A percentile compares a stretch with the other conserved stretches of the same genome.
These are phyloP conservation scores for Podargus strigoides DNA, from an alignment of 2,797 vertebrate genomes.

Conservation along the genomic window DNA sequence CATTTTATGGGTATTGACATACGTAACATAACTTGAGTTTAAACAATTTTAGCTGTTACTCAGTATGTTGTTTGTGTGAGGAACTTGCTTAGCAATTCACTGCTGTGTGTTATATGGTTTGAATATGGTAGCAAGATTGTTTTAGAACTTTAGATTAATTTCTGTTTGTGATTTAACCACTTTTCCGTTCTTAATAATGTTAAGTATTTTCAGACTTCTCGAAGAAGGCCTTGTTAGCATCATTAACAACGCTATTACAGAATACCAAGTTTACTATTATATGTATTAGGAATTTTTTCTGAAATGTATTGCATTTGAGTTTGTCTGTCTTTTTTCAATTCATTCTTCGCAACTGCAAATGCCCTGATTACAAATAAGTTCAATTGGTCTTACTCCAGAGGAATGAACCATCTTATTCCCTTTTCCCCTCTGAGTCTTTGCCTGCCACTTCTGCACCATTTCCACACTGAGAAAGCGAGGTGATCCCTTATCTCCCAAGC, in stretches of 20 bases:
- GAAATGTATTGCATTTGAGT: background rate
- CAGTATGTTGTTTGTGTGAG: background rate
- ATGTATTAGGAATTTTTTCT: background rate
- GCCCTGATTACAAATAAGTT: background rate
- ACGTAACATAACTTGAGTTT: background rate
- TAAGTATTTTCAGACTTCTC: background rate
- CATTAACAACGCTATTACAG: background rate
- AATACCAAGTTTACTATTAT: background rate
- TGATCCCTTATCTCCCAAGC: background rate
- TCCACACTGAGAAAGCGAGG: background rate
- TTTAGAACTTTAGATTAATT: background rate
- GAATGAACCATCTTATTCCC: background rate
- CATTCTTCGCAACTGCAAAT: background rate
- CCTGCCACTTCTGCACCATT: background rate
- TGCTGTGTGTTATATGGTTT: background rate
- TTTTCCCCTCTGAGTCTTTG: background rate
- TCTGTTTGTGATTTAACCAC: background rate
- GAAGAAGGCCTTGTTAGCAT: background rate
- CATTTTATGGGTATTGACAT: background rate
- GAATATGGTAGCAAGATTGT: background rate
- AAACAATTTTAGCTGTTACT: background rate
- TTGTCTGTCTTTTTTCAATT: background rate
- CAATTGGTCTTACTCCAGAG: background rate
- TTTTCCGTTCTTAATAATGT: background rate
- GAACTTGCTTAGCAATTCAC: background rate